Conservation (phyloP, 2,888 invertebrate genomes). For the Busseola fusca region DNA sequence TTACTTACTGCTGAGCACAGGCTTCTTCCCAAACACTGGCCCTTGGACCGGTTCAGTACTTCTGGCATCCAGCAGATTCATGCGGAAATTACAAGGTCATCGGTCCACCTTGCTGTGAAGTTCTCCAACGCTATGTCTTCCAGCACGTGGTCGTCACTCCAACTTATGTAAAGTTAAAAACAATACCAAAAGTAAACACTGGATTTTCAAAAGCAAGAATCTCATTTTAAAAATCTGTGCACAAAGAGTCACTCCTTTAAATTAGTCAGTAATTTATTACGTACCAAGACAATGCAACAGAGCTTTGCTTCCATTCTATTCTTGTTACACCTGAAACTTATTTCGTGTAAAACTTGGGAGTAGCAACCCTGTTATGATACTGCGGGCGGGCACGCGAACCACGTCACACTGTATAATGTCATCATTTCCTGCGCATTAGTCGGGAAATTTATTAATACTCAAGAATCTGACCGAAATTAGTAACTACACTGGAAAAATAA, state of each 20-base stretch:
- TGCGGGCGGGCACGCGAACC: constrained; percentile 52
- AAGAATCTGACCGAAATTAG: constrained; percentile 30
- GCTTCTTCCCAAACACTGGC: too few species aligned
- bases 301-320: constrained; percentile 16
- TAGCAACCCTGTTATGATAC: constrained; percentile 46
- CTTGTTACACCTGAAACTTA: not conserved
- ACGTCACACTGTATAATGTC: constrained; percentile 47
- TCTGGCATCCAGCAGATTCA: too few species aligned
- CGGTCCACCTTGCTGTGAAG: too few species aligned
- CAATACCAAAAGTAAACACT: not conserved
- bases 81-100: too few species aligned
- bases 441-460: constrained; percentile 48
- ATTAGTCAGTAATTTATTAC: constrained; percentile 3
- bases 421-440: constrained; percentile 53
- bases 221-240: not conserved
- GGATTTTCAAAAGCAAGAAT: not conserved
- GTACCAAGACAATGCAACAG: constrained; percentile 23
- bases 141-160: too few species aligned
- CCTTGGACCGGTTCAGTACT: too few species aligned
- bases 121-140: too few species aligned
- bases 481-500: constrained; percentile 13
- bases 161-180: not conserved
- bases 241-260: not conserved
- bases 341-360: constrained; percentile 11
- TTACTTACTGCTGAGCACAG: too few species aligned